Evolutionary conservation across 2,113 vertebrate genomes (phyloP).

Genomic region (Cebus imitator): DNA sequence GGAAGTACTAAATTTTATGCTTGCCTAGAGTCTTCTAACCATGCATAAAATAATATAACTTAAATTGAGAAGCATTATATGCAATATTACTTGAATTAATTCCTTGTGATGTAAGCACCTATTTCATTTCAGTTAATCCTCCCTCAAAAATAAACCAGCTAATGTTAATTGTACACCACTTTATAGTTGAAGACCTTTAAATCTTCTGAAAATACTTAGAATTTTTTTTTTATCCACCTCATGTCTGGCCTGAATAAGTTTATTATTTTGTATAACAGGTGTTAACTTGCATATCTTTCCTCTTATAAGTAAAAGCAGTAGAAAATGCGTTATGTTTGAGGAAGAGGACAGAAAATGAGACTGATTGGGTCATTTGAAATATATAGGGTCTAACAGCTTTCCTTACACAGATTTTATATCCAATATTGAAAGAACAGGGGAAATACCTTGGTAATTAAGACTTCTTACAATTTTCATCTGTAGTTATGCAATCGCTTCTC

Average conservation of each 20-base stretch:
- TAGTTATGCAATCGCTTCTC: conserved; percentile 43
- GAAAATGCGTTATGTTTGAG: conserved; percentile 17
- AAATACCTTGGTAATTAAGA: conserved; percentile 41
- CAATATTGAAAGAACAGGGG: conserved; percentile 40
- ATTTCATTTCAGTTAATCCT: conserved; percentile 37
- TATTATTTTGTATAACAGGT: background rate
- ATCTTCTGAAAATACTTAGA: conserved; percentile 30
- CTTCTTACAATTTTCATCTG: conserved; percentile 25
- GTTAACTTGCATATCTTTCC: background rate
- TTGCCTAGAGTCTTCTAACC: background rate
- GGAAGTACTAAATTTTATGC: background rate
- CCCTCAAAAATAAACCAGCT: background rate
- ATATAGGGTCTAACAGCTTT: conserved; percentile 11
- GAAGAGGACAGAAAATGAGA: background rate
- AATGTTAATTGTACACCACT: background rate
- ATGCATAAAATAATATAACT: background rate
- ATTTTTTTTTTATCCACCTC: background rate
- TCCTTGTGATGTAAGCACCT: background rate
- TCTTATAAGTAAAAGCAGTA: conserved; percentile 27
- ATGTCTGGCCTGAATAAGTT: background rate
- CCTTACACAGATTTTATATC: conserved; percentile 62
- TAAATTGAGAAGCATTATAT: background rate
- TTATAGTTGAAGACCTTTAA: background rate
- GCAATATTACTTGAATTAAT: background rate
- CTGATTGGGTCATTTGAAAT: conserved; percentile 12